A percentile compares a stretch with the other conserved stretches of the same genome.
These are phyloP conservation scores for Anser brachyrhynchus DNA, from an alignment of 2,113 vertebrate genomes.

Conservation along the genomic window DNA sequence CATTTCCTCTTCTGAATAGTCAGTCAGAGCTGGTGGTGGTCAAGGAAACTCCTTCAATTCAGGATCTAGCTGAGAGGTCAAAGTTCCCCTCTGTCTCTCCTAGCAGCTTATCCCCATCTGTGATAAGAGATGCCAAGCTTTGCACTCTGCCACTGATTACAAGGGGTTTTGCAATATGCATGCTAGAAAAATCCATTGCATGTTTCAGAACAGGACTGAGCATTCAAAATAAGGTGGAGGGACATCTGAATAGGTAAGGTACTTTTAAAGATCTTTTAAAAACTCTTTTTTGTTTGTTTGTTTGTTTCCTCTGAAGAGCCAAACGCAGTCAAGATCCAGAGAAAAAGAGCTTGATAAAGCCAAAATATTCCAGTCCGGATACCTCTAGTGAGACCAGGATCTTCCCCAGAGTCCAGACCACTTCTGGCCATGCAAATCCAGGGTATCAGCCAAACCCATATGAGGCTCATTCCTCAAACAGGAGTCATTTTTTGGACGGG, in stretches of 20 bases:
- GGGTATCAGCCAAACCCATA: conserved; percentile 36
- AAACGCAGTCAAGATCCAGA: not conserved
- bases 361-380: not conserved
- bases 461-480: not conserved
- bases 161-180: not conserved
- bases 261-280: not conserved
- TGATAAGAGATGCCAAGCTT: not conserved
- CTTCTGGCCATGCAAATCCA: not conserved
- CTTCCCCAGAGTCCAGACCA: conserved; percentile 59
- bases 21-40: not conserved
- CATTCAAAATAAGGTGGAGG: not conserved
- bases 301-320: conserved; percentile 21
- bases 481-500: not conserved
- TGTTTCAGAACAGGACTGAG: not conserved
- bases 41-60: not conserved
- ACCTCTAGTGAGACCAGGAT: not conserved
- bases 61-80: not conserved
- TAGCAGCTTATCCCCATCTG: not conserved
- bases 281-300: not conserved
- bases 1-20: not conserved
- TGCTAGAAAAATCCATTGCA: not conserved
- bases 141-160: not conserved
- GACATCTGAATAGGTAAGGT: not conserved
- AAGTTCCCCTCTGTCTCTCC: not conserved
- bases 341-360: not conserved